Base-by-base conservation (phyloP, 2,113 vertebrate species). In the Vimba vimba region DNA sequence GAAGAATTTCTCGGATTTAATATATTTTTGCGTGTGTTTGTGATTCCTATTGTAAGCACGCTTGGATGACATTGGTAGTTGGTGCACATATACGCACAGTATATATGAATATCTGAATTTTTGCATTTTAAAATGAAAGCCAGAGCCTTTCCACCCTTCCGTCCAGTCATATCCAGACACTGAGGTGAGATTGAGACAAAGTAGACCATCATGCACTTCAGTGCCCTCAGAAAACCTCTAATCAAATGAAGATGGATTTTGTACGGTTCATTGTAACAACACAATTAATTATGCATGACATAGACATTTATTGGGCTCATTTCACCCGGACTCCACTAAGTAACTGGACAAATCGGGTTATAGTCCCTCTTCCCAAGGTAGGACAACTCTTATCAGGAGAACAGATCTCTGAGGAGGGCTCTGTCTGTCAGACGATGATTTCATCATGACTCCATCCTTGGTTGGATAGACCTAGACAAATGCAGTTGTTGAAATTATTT, bases 281-380 rank as follows among this genome's bases (percentile, higher is more conserved):
- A 93, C 95, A 96, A 99, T 98, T 98, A 99, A 98, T 99, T 98
- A 99, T 99, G 97, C 97, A 98, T 97, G 97, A 95, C 95, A 96
- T 95, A 87, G 86, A 94, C 97, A 95, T 97, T 95, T 92, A 97
- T 96, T 96, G 94, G 93, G 96, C 96, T 97, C 95, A 97, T 97
- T 97, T 97, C 92, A 93, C 96, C 96, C 96, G 93, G 91, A 91
- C 92, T 94, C 92, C 94, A 95, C 92, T 95, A 96, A 96, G 94
- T 96, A 93, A 94, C 95, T 95, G 92, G 90, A 93, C 93, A 97
- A 97, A 98, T 98, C 97, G 92, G 95, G 95, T 97, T 97, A 97
- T 92, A 89, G 90, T 27, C 81, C 86, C 85, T 85, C 74, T 85
- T 86, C 90, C 87, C 91, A 93, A 94, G 93, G 92, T 96, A 95